A percentile compares a stretch with the other conserved stretches of the same genome.
Conservation (phyloP, 2,888 invertebrate genomes). For the Linyphia triangularis region DNA sequence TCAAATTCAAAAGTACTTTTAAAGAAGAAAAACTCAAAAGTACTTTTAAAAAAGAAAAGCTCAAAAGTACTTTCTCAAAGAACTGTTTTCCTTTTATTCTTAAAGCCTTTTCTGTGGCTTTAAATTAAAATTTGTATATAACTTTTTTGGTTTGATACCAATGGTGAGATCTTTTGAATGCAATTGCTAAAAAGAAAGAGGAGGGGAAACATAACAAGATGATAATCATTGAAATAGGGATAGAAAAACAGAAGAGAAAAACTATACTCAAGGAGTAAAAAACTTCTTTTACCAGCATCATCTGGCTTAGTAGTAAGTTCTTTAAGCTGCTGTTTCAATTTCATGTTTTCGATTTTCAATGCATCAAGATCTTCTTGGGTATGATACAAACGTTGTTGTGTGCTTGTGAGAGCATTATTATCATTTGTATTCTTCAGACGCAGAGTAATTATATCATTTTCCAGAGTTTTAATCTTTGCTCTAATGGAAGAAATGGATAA, state of each 20-base stretch:
- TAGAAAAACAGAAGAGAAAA: not conserved
- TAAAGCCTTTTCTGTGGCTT: too few relatives aligned
- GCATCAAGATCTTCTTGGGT: not conserved
- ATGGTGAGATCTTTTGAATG: too few relatives aligned
- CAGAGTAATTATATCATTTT: constrained; percentile 27
- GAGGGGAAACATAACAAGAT: too few relatives aligned
- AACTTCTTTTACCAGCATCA: not conserved
- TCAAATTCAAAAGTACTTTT: too few relatives aligned
- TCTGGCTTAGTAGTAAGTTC: constrained; percentile 24
- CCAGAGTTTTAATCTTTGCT: constrained; percentile 19
- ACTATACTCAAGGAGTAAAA: not conserved
- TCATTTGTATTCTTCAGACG: not conserved
- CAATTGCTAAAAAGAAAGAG: too few relatives aligned
- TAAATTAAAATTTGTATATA: too few relatives aligned
- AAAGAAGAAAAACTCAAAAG: too few relatives aligned
- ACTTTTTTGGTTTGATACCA: too few relatives aligned
- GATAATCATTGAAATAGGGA: too few relatives aligned
- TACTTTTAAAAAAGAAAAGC: too few relatives aligned
- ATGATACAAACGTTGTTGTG: not conserved
- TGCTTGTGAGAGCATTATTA: constrained; percentile 3
- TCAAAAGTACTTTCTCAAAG: too few relatives aligned
- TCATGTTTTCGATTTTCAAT: constrained; percentile 8
- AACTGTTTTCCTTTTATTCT: too few relatives aligned
- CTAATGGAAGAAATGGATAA: constrained; percentile 6
- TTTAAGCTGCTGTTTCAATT: constrained; percentile 14